Conservation (phyloP, 2,113 vertebrate species). For the Sapayoa aenigma region DNA sequence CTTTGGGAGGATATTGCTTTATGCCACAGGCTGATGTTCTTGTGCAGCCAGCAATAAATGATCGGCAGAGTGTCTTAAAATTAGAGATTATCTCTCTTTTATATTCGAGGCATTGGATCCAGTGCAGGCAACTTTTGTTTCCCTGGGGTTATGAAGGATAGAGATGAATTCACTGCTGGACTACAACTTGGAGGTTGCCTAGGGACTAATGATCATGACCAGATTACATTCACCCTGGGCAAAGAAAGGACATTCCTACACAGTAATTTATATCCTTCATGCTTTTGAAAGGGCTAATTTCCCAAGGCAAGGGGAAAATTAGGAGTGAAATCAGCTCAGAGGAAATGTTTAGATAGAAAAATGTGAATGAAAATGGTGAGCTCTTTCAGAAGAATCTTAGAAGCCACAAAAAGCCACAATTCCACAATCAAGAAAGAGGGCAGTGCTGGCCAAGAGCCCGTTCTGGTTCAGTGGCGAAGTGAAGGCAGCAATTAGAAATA, state of each 20-base stretch:
- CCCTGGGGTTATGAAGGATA: neutral
- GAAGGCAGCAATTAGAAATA: conserved; percentile 69
- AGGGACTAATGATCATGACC: conserved; percentile 49
- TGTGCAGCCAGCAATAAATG: neutral
- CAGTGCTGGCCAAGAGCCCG: conserved; percentile 31
- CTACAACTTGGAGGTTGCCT: conserved; percentile 42
- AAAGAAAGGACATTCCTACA: conserved; percentile 57
- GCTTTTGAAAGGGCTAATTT: conserved; percentile 61
- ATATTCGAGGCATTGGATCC: neutral
- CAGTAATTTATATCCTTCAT: conserved; percentile 59
- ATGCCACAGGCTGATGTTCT: neutral
- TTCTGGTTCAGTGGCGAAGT: conserved; percentile 50
- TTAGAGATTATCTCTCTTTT: neutral
- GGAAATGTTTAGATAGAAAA: conserved; percentile 64
- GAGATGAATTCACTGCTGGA: conserved; percentile 37
- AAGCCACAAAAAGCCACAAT: conserved; percentile 60
- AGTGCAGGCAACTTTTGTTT: neutral
- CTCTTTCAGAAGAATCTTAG: conserved; percentile 60
- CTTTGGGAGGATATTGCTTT: neutral
- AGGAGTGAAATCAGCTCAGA: conserved; percentile 50
- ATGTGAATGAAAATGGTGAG: conserved; percentile 66
- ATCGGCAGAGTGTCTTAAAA: neutral
- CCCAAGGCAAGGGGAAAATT: conserved; percentile 54
- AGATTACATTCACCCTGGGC: conserved; percentile 53
- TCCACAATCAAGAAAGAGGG: conserved; percentile 62